phyloP scores from a whole-genome alignment of 2,888 invertebrate genomes.

The Archips crataeganus region DNA sequence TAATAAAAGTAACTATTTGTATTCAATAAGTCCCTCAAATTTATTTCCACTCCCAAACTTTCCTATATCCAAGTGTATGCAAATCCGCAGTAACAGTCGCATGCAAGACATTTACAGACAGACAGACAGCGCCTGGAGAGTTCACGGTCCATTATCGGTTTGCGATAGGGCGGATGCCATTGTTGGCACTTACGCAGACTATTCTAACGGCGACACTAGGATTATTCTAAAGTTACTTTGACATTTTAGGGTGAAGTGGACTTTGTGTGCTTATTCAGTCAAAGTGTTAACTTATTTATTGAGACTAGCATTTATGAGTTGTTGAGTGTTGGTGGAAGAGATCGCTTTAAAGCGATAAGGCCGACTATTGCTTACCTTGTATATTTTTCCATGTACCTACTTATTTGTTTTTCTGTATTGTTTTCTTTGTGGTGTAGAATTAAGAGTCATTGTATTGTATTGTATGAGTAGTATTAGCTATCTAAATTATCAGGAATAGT shows the following conservation, averaged over 20 bases:
- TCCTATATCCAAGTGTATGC: constrained; percentile 28
- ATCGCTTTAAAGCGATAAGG: no score
- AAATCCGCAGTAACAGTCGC: constrained; percentile 31
- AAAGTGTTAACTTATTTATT: neutral
- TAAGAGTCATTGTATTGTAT: no score
- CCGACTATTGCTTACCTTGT: no score
- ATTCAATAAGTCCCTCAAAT: constrained; percentile 10
- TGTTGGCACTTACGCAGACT: constrained; percentile 65
- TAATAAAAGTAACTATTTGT: neutral
- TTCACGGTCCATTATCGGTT: constrained; percentile 78
- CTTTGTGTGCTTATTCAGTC: neutral
- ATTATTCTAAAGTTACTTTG: constrained; percentile 4
- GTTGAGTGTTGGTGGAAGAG: no score
- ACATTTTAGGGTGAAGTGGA: neutral
- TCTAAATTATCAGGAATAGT: no score
- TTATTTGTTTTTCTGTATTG: no score
- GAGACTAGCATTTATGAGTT: no score
- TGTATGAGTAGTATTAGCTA: no score
- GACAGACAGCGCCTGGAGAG: constrained; percentile 71
- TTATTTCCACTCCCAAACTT: constrained; percentile 11
- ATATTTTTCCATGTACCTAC: no score
- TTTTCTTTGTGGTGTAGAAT: no score
- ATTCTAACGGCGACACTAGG: neutral
- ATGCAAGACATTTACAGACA: constrained; percentile 51
- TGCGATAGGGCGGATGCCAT: constrained; percentile 72